Conservation (phyloP, 2,113 vertebrate genomes). For the Python bivittatus region DNA sequence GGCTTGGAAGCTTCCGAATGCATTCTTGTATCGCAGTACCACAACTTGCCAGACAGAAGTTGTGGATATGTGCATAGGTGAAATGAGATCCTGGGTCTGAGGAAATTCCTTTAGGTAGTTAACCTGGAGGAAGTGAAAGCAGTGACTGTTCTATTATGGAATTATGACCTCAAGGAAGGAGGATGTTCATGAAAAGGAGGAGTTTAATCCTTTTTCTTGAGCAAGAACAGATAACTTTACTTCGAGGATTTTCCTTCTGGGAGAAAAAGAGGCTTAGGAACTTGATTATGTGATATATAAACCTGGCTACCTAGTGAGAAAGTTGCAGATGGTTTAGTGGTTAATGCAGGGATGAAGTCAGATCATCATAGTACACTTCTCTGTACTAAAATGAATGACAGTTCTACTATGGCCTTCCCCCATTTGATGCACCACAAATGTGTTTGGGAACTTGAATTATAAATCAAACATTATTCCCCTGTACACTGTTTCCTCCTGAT, state of each 20-base stretch:
- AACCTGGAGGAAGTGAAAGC: neutral
- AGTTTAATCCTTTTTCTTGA: neutral
- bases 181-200: neutral
- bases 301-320: neutral
- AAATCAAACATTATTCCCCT: neutral
- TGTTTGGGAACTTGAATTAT: neutral
- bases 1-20: neutral
- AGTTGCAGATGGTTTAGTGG: neutral
- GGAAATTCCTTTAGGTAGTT: neutral
- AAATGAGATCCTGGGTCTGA: neutral
- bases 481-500: neutral
- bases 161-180: neutral
- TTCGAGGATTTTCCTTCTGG: neutral
- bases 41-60: neutral
- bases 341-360: neutral
- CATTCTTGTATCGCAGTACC: neutral
- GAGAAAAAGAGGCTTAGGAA: neutral
- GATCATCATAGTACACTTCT: neutral
- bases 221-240: neutral
- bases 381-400: neutral
- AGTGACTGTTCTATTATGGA: neutral
- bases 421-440: neutral
- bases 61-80: neutral
- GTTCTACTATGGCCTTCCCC: neutral
- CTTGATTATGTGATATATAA: neutral